Evolutionary conservation across 2,888 invertebrate species (phyloP).

Genomic region (Tribolium freemani): DNA sequence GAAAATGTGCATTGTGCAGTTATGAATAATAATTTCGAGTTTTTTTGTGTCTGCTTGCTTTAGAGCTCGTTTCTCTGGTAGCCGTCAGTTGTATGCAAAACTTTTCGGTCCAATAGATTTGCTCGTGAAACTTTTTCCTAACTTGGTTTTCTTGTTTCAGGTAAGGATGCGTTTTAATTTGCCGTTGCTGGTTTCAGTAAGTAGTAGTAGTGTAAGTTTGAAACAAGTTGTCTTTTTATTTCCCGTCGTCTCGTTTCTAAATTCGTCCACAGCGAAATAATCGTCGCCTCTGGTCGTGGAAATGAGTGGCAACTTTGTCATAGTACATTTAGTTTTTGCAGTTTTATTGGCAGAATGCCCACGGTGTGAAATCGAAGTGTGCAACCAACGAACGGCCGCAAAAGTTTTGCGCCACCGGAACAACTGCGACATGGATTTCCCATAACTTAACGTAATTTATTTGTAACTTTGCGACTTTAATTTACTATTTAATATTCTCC

Average conservation of each 20-base stretch:
- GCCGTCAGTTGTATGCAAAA: no score
- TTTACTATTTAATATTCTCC: conserved; percentile 45
- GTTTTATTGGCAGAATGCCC: conserved; percentile 40
- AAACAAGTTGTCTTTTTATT: conserved; percentile 15
- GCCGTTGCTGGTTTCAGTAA: conserved; percentile 28
- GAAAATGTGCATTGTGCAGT: no score
- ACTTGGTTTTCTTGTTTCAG: conserved; percentile 41
- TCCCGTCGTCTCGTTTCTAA: conserved; percentile 1
- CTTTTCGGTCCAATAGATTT: not conserved
- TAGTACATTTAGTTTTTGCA: conserved; percentile 33
- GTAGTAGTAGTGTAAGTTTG: conserved; percentile 9
- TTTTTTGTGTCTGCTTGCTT: not conserved
- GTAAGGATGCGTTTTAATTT: conserved; percentile 42
- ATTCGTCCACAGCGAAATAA: conserved; percentile 16
- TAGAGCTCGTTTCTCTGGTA: no score
- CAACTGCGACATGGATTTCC: conserved; percentile 39
- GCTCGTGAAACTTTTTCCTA: conserved; percentile 3
- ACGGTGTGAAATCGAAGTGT: conserved; percentile 26
- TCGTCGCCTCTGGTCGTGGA: conserved; percentile 12
- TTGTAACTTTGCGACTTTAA: conserved; percentile 43
- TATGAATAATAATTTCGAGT: not conserved
- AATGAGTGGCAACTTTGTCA: conserved; percentile 32
- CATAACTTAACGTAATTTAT: conserved; percentile 43
- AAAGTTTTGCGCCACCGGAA: conserved; percentile 1
- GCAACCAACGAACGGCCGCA: conserved; percentile 4